Conservation (phyloP, 2,113 vertebrate species). For the Phaethon lepturus region DNA sequence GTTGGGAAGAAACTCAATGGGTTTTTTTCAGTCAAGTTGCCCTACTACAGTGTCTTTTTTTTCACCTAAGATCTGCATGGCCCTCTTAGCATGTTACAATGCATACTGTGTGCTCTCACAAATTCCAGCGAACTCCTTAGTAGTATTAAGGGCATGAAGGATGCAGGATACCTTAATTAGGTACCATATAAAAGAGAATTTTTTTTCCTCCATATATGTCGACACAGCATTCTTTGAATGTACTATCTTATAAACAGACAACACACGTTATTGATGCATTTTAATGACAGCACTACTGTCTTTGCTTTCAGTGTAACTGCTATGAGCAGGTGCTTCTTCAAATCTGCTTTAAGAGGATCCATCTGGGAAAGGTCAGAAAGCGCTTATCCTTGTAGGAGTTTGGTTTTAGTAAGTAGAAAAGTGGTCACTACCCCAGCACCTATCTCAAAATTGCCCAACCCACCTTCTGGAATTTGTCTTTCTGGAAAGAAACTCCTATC, state of each 20-base stretch:
- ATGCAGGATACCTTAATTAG: constrained; percentile 28
- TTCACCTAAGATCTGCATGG: not conserved
- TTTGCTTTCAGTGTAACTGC: not conserved
- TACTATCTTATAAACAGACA: constrained; percentile 6
- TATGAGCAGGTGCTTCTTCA: constrained; percentile 37
- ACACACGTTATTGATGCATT: constrained; percentile 14
- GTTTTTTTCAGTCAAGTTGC: constrained; percentile 30
- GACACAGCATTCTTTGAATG: constrained; percentile 13
- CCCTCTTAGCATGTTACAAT: not conserved
- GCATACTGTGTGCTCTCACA: not conserved
- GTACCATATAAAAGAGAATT: not conserved
- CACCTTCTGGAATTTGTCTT: constrained; percentile 1
- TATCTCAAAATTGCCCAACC: constrained; percentile 16
- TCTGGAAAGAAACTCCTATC: not conserved
- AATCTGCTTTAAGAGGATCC: constrained; percentile 16
- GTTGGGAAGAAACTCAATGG: not conserved
- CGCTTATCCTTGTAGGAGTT: not conserved
- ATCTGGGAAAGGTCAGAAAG: constrained; percentile 21
- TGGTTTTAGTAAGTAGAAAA: not conserved
- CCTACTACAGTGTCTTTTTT: not conserved
- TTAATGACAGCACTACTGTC: constrained; percentile 8
- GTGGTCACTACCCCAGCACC: not conserved
- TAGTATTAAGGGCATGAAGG: constrained; percentile 12
- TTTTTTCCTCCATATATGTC: not conserved
- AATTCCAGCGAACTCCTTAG: not conserved